Conservation (phyloP, 2,113 vertebrate species). For the Bubo blakistoni region DNA sequence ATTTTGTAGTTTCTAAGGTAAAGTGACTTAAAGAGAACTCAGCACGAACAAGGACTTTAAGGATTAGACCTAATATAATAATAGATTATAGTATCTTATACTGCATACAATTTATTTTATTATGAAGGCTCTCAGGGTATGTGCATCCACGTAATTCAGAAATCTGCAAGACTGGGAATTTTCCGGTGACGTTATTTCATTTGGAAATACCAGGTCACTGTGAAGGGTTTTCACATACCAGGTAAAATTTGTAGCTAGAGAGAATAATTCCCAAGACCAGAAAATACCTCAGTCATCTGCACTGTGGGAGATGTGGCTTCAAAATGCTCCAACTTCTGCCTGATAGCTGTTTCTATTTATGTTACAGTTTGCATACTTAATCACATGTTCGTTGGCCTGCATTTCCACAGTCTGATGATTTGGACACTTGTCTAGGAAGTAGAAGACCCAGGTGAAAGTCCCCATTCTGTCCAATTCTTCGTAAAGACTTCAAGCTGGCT, state of each 20-base stretch:
- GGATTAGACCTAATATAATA: background rate
- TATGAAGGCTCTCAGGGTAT: background rate
- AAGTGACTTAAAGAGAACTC: background rate
- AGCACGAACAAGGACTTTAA: background rate
- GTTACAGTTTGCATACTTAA: background rate
- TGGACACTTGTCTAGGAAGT: background rate
- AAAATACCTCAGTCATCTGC: background rate
- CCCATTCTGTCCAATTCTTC: background rate
- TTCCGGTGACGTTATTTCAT: background rate
- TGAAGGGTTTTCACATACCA: background rate
- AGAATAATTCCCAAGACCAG: background rate
- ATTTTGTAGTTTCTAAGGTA: background rate
- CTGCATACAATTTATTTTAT: background rate
- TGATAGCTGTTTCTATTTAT: background rate
- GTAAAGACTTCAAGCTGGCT: background rate
- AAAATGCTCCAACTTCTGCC: background rate
- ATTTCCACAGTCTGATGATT: background rate
- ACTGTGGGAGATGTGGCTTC: background rate
- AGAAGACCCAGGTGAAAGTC: background rate
- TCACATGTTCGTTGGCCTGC: background rate
- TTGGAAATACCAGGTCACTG: background rate
- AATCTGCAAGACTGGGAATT: background rate
- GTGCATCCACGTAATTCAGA: background rate
- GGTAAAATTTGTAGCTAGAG: background rate
- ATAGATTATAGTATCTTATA: background rate